Conservation (phyloP, 2,113 vertebrate species). For the Bubo bubo region DNA sequence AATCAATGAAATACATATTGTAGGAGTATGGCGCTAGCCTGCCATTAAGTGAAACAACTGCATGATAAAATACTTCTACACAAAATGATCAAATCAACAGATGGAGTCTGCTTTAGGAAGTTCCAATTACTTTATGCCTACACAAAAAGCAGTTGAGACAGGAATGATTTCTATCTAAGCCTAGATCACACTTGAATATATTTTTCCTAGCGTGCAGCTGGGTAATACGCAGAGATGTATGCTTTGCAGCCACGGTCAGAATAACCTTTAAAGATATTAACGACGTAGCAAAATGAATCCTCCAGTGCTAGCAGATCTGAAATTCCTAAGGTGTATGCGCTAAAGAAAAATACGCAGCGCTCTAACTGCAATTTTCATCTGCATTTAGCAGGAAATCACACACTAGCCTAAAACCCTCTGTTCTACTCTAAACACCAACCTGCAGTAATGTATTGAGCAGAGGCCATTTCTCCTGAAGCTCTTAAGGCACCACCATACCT, state of each 20-base stretch:
- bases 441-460: constrained; percentile 98
- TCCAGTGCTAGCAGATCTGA: not conserved
- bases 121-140: not conserved
- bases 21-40: not conserved
- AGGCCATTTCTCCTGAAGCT: constrained; percentile 92
- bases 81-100: not conserved
- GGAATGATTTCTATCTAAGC: not conserved
- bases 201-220: not conserved
- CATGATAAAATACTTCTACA: not conserved
- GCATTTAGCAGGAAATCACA: not conserved
- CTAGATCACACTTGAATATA: not conserved
- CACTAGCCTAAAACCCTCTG: not conserved
- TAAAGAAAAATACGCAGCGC: not conserved
- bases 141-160: not conserved
- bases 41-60: not conserved
- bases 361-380: not conserved
- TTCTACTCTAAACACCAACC: constrained; percentile 76
- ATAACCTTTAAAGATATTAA: not conserved
- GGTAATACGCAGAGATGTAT: not conserved
- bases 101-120: not conserved
- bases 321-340: not conserved
- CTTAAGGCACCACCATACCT: constrained; percentile 94
- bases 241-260: not conserved
- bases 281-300: not conserved
- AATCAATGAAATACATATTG: not conserved